Evolutionary conservation across 2,797 vertebrate genomes (phyloP), one percentile per base, ranked within the genome.

Genomic region (Danio tinwini): DNA sequence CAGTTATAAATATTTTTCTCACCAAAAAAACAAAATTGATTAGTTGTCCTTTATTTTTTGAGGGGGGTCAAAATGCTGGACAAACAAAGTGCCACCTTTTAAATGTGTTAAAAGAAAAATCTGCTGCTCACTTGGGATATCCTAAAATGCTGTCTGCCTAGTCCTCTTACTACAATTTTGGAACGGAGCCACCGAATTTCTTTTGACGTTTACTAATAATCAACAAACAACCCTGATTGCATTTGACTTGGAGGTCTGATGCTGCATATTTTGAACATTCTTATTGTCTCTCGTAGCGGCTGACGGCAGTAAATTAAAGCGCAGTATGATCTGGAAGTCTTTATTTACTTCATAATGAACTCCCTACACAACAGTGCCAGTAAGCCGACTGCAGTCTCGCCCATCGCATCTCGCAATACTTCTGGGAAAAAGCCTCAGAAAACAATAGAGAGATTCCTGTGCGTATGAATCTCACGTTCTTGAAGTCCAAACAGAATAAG

Each of bases 391-490:
- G 58, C 45, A 40, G 45, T 74, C 58, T 58, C 42, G 37, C 19
- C 42, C 50, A 21, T n/a, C 17, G 64, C 17, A 21, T 61, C 67
- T 76, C 52, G 39, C 17, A 67, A 67, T 44, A 65, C 74, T 78
- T 78, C 76, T 70, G 76, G 76, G 76, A 78, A 78, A 44, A 77
- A 55, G 14, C 65, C 65, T 12, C 65, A 6, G 65, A 78, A 78
- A 65, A 78, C 65, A 78, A 78, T 53, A 42, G 76, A 78, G 21
- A 50, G 55, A 70, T 78, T 78, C 65, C 55, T 69, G 53, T 6
- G 29, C 45, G 1, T 13, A 61, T 63, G 59, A 63, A 64, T 9
- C 37, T 42, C 5, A 7, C 13, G 37, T 52, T 53, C 29, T 42
- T 63, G 29, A 58, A 56, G 52, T 42, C 37, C 37, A 76, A 55